Conservation (phyloP, 1,140 invertebrate genomes). For the Melitaea cinxia region DNA sequence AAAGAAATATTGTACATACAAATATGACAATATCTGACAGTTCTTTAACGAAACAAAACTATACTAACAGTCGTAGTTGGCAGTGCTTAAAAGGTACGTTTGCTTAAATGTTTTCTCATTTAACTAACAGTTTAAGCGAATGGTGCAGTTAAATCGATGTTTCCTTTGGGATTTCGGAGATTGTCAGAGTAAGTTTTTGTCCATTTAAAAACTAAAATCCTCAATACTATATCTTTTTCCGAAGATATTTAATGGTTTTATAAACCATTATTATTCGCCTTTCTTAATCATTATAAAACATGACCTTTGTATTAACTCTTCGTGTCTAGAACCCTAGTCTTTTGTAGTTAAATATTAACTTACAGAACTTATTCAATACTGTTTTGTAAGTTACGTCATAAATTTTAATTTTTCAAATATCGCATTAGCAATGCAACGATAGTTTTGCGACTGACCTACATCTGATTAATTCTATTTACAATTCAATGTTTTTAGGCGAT, state of each 20-base stretch:
- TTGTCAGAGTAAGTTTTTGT: neutral
- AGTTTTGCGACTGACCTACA: neutral
- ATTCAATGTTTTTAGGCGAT: conserved; percentile 12
- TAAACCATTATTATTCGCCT: too few relatives aligned
- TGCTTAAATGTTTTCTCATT: neutral
- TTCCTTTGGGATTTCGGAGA: conserved; percentile 2
- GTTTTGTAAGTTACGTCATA: too few relatives aligned
- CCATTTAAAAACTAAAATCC: neutral
- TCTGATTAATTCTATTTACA: conserved; percentile 10
- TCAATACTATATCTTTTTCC: neutral
- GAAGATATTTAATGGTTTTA: neutral
- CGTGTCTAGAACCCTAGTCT: too few relatives aligned
- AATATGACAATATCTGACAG: neutral
- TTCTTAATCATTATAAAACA: too few relatives aligned
- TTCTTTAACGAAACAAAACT: neutral
- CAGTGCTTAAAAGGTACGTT: neutral
- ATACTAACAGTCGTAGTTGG: neutral
- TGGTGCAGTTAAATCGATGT: neutral
- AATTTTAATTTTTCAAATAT: too few relatives aligned
- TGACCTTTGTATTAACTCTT: too few relatives aligned
- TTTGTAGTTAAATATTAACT: too few relatives aligned
- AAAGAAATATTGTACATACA: neutral
- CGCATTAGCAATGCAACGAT: neutral
- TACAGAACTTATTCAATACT: too few relatives aligned
- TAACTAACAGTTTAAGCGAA: conserved; percentile 2